Conservation (phyloP, 2,797 vertebrate species). For the Coilia nasus region DNA sequence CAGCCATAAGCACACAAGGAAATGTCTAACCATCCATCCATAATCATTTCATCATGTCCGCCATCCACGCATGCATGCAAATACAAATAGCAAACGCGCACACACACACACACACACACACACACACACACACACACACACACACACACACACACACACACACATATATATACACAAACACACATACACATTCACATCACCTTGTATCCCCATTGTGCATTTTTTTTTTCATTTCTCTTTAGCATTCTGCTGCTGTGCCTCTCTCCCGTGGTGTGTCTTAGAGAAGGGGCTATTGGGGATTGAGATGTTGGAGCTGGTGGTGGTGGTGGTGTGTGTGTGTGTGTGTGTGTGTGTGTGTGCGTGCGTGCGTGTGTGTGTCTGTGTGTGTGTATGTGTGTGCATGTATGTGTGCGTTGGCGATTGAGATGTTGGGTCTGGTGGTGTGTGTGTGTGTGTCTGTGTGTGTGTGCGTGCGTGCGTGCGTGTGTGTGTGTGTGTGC, state of each 20-base stretch:
- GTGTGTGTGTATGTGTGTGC: neutral
- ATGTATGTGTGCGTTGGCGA: neutral
- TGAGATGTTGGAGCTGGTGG: slow-evolving; percentile 5
- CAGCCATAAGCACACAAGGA: slow-evolving; percentile 35
- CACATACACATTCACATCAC: neutral
- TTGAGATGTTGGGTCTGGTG: no score
- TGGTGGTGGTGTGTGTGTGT: slow-evolving; percentile 40
- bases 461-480: no score
- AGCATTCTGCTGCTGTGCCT: slow-evolving; percentile 59
- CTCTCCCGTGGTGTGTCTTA: slow-evolving; percentile 45
- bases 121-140: slow-evolving; percentile 7
- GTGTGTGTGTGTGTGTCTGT: no score
- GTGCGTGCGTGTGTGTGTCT: no score
- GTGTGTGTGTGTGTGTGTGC: no score
- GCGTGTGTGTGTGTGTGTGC: neutral
- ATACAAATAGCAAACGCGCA: neutral
- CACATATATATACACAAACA: slow-evolving; percentile 9
- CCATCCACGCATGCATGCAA: slow-evolving; percentile 24
- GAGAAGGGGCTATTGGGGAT: slow-evolving; percentile 72
- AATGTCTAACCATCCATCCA: no score
- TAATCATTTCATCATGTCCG: no score
- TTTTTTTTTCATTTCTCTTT: slow-evolving; percentile 61
- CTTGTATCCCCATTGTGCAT: slow-evolving; percentile 47
- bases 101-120: neutral
- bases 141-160: slow-evolving; percentile 1